phyloP scores from a whole-genome alignment of 1,140 invertebrate species.

The Listronotus bonariensis region DNA sequence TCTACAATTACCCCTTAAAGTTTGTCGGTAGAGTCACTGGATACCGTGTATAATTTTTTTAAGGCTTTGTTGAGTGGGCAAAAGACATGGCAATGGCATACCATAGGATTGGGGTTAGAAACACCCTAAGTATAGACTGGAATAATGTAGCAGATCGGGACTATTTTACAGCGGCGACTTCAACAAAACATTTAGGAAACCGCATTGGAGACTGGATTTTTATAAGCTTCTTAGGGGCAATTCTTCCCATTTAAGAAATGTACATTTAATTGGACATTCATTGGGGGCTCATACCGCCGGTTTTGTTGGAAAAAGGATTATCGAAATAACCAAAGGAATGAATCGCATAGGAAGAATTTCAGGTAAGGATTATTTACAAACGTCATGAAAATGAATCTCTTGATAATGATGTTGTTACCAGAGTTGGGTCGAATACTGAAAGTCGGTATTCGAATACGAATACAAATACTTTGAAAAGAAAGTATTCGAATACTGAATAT shows the following conservation, averaged over 20 bases:
- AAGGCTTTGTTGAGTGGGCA: constrained; percentile 19
- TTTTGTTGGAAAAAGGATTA: constrained; percentile 57
- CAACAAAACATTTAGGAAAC: constrained; percentile 37
- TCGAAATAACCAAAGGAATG: constrained; percentile 51
- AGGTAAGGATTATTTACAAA: constrained; percentile 2
- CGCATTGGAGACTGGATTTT: constrained; percentile 44
- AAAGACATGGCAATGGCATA: constrained; percentile 37
- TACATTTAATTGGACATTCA: constrained; percentile 65
- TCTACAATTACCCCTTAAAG: too few relatives aligned
- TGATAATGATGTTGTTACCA: too few relatives aligned
- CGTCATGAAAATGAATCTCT: too few relatives aligned
- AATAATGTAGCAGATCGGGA: constrained; percentile 26
- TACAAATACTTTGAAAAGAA: too few relatives aligned
- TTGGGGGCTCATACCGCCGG: constrained; percentile 65
- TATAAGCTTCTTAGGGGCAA: constrained; percentile 49
- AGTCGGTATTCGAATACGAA: too few relatives aligned
- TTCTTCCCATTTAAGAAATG: constrained; percentile 43
- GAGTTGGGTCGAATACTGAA: too few relatives aligned
- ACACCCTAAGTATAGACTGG: constrained; percentile 42
- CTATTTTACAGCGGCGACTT: constrained; percentile 33
- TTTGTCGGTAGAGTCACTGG: too few relatives aligned
- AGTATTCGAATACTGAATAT: too few relatives aligned
- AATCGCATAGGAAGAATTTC: constrained; percentile 64
- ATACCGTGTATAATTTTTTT: too few relatives aligned
- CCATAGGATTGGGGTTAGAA: constrained; percentile 23